Percentiles rank a stretch among this genome's conserved stretches.
Evolutionary conservation across 2,888 invertebrate species (phyloP).

Genomic region (Macrosoma leucophasiata): DNA sequence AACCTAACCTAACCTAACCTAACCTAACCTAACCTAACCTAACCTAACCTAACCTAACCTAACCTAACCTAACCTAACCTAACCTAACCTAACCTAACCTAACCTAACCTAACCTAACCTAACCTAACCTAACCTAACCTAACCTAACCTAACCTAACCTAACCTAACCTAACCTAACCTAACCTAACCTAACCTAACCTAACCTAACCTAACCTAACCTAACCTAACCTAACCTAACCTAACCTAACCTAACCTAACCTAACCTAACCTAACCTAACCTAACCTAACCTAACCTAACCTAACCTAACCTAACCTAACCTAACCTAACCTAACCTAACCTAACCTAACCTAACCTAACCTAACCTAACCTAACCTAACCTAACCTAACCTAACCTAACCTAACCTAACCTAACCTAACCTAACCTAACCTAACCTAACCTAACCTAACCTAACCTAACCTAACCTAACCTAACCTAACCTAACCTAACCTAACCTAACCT

Average conservation of each 20-base stretch:
- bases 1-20: slow-evolving; percentile 16
- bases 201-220: slow-evolving; percentile 24
- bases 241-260: slow-evolving; percentile 23
- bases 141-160: slow-evolving; percentile 6
- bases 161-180: slow-evolving; percentile 18
- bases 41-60: slow-evolving; percentile 10
- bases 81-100: slow-evolving; percentile 10
- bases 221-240: slow-evolving; percentile 25
- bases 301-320: slow-evolving; percentile 29
- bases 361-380: slow-evolving; percentile 15
- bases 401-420: slow-evolving; percentile 26
- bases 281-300: too few species aligned
- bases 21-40: slow-evolving; percentile 10
- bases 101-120: slow-evolving; percentile 10
- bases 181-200: slow-evolving; percentile 21
- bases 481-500: slow-evolving; percentile 28
- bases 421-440: slow-evolving; percentile 31
- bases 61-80: slow-evolving; percentile 10
- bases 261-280: slow-evolving; percentile 26
- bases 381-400: slow-evolving; percentile 16
- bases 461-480: slow-evolving; percentile 30
- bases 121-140: slow-evolving; percentile 10
- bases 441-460: slow-evolving; percentile 30
- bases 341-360: slow-evolving; percentile 7
- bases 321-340: slow-evolving; percentile 9